These are phyloP conservation scores for Arenaria interpres DNA, from an alignment of 2,113 vertebrate species.

Conservation along the genomic window DNA sequence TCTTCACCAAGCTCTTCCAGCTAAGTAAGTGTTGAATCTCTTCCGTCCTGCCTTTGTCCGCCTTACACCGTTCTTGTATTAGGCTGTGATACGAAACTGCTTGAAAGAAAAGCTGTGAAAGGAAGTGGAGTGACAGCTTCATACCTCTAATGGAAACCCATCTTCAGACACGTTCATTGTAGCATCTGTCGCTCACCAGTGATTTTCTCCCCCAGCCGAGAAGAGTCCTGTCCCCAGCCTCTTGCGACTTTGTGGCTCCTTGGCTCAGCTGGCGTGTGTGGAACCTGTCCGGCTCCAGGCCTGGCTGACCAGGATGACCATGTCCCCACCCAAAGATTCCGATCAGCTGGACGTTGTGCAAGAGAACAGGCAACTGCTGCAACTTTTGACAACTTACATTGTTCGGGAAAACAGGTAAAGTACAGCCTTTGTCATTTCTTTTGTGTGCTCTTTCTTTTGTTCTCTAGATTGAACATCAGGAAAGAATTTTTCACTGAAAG, in stretches of 20 bases:
- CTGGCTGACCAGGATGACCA: constrained; percentile 96
- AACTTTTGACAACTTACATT: constrained; percentile 92
- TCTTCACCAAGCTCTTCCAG: constrained; percentile 99
- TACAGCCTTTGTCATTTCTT: not conserved
- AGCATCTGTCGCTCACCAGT: not conserved
- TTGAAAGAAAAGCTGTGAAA: constrained; percentile 11
- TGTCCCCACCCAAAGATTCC: constrained; percentile 90
- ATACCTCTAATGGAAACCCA: not conserved
- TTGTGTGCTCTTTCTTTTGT: not conserved
- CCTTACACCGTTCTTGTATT: not conserved
- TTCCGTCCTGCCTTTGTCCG: not conserved
- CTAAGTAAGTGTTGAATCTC: constrained; percentile 86
- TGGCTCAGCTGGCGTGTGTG: constrained; percentile 95
- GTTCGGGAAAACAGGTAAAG: constrained; percentile 92
- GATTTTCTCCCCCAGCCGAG: constrained; percentile 80
- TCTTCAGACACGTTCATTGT: accelerated
- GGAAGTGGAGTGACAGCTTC: not conserved
- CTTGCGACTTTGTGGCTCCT: constrained; percentile 89
- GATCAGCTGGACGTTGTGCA: constrained; percentile 93
- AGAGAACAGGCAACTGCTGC: constrained; percentile 94
- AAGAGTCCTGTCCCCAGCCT: constrained; percentile 96
- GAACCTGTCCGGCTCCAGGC: constrained; percentile 89
- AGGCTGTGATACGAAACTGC: not conserved
- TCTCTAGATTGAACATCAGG: no score
- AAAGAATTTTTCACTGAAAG: no score